Evolutionary conservation across 2,888 invertebrate species (phyloP).

Genomic region (Drosophila ochracea): DNA sequence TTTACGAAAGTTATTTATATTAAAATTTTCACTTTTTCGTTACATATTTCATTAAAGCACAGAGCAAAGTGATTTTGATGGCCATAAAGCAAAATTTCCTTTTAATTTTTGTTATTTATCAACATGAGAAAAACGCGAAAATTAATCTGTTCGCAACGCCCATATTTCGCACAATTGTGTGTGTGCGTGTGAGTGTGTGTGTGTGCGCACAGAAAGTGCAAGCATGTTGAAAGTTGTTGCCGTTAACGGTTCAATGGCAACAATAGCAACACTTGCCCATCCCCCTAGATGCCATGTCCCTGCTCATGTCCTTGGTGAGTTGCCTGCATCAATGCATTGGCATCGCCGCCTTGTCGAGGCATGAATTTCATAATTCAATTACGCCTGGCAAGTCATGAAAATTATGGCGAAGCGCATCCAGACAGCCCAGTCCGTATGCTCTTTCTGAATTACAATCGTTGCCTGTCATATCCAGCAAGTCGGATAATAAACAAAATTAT

Average conservation of each 20-base stretch:
- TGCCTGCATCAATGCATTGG: constrained; percentile 45
- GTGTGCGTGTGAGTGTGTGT: neutral
- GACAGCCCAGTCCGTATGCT: constrained; percentile 18
- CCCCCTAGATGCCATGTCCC: constrained; percentile 6
- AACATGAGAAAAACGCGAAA: constrained; percentile 57
- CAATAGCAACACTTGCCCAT: constrained; percentile 12
- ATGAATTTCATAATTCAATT: constrained; percentile 71
- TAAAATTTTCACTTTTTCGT: constrained; percentile 67
- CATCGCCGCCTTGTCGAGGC: constrained; percentile 41
- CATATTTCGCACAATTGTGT: neutral
- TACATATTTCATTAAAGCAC: constrained; percentile 45
- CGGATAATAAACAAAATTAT: neutral
- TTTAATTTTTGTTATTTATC: constrained; percentile 71
- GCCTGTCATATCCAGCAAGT: neutral
- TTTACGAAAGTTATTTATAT: constrained; percentile 66
- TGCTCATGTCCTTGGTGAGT: constrained; percentile 33
- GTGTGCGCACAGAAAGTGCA: constrained; percentile 44
- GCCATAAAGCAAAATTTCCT: constrained; percentile 61
- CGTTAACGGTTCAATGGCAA: constrained; percentile 65
- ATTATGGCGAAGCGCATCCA: constrained; percentile 8
- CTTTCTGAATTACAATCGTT: neutral
- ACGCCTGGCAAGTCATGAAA: constrained; percentile 38
- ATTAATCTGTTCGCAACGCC: constrained; percentile 48
- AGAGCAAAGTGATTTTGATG: constrained; percentile 36
- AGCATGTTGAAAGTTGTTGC: constrained; percentile 51